These are phyloP conservation scores for Vulpes lagopus DNA, from an alignment of 2,113 vertebrate genomes.

Conservation along the genomic window DNA sequence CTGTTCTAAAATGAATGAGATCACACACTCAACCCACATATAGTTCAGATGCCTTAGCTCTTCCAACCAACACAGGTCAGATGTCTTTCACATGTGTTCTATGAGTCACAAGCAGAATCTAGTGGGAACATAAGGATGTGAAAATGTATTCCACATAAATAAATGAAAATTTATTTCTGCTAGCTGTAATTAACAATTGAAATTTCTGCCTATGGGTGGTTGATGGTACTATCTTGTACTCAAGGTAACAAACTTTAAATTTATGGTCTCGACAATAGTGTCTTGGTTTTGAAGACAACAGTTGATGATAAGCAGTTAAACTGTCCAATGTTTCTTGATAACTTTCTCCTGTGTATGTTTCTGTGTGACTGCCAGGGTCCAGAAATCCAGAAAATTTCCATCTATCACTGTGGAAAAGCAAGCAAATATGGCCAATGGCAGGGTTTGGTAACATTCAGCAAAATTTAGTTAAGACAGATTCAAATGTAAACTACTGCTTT, in stretches of 20 bases:
- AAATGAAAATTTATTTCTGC: neutral
- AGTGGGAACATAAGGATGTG: slow-evolving; percentile 19
- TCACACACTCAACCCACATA: neutral
- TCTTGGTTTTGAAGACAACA: neutral
- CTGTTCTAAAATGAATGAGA: neutral
- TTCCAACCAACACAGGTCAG: neutral
- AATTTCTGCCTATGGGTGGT: neutral
- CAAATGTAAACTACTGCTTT: neutral
- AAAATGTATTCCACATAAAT: neutral
- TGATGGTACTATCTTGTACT: neutral
- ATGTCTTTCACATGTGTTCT: slow-evolving; percentile 38
- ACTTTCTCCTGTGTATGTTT: neutral
- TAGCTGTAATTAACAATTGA: neutral
- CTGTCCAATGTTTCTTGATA: neutral
- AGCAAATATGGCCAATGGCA: neutral
- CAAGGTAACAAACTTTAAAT: slow-evolving; percentile 21
- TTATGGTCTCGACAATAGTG: neutral
- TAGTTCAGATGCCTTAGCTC: neutral
- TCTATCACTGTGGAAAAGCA: neutral
- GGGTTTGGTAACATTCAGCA: neutral
- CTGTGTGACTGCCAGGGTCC: neutral
- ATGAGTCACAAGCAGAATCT: neutral
- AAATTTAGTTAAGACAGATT: neutral
- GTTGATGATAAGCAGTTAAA: slow-evolving; percentile 21
- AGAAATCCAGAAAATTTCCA: neutral